Evolutionary conservation across 2,113 vertebrate genomes (phyloP), one percentile per base, ranked within the genome.

Genomic region (Chrysochloris asiatica): DNA sequence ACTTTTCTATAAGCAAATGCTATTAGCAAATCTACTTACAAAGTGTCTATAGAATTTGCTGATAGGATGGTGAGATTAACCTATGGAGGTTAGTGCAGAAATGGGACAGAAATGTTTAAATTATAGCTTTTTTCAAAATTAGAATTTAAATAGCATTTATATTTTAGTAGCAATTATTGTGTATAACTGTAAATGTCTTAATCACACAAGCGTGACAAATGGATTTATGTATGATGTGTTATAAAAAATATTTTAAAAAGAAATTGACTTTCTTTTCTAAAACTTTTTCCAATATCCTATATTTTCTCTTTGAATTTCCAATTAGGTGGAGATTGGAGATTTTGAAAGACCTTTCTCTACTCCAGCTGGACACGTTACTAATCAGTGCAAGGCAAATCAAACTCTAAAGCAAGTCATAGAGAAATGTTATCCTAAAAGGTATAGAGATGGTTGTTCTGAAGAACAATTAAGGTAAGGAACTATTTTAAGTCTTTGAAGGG

Each of bases 351-450:
- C 99, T 33, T 99, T 99, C 95, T 98, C 98, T 81, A 98, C 98
- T 90, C 97, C 98, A 86, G 96, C 98, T 19, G 96, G 97, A 4
- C 98, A 98, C 83, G 96, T 98, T 76, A 98, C 97, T 28, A 97
- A 97, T 41, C 98, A 98, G 45, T 98, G 98, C 73, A 99, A 99
- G 95, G 98, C 98, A 54, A 99, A 97, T 93, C 99, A 99, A 96
- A 99, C 98, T 24, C 95, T 99, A 75, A 99, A 99, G 89, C 99
- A 99, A 97, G 98, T 98, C 95, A 95, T 99, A 96, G 99, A 99
- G 89, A 98, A 98, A 95, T 99, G 99, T 96, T 99, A 99, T 94
- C 99, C 99, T 0, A 99, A 98, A 96, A 98, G 99, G 89, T 99
- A 99, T 52, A 98, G 98, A 93, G 97, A 98, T 47, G 97, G 97